A percentile compares a stretch with the other conserved stretches of the same genome.
Conservation (phyloP, 1,140 invertebrate species). For the Cylas formicarius region DNA sequence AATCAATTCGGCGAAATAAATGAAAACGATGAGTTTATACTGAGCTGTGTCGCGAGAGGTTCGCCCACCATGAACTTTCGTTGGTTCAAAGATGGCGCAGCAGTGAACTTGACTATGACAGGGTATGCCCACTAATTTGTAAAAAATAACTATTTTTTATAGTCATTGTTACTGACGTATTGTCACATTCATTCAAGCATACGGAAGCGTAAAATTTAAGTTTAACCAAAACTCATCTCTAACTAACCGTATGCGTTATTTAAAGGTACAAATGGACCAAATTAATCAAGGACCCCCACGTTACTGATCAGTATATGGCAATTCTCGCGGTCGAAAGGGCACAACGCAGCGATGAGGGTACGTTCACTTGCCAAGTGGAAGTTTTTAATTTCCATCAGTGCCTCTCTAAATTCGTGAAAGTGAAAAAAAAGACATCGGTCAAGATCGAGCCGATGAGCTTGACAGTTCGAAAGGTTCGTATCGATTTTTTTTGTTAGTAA, state of each 20-base stretch:
- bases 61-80: slow-evolving; percentile 63
- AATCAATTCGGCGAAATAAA: slow-evolving; percentile 59
- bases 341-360: slow-evolving; percentile 58
- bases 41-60: slow-evolving; percentile 69
- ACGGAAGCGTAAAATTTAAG: no score
- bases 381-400: slow-evolving; percentile 69
- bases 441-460: slow-evolving; percentile 64
- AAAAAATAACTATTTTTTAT: no score
- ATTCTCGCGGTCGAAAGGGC: slow-evolving; percentile 61
- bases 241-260: slow-evolving; percentile 11
- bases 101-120: slow-evolving; percentile 51
- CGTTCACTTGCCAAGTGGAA: slow-evolving; percentile 66
- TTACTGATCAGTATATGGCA: slow-evolving; percentile 57
- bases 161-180: no score
- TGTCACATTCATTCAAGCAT: no score
- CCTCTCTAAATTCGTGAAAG: slow-evolving; percentile 57
- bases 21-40: slow-evolving; percentile 64
- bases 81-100: slow-evolving; percentile 73
- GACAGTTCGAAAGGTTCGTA: slow-evolving; percentile 60
- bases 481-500: background rate
- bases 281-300: slow-evolving; percentile 41
- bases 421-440: slow-evolving; percentile 60
- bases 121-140: slow-evolving; percentile 18
- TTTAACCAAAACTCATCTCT: slow-evolving; percentile 16
- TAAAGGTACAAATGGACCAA: slow-evolving; percentile 52